These are phyloP conservation scores for Nibea albiflora DNA, from an alignment of 2,113 vertebrate species.

Conservation along the genomic window DNA sequence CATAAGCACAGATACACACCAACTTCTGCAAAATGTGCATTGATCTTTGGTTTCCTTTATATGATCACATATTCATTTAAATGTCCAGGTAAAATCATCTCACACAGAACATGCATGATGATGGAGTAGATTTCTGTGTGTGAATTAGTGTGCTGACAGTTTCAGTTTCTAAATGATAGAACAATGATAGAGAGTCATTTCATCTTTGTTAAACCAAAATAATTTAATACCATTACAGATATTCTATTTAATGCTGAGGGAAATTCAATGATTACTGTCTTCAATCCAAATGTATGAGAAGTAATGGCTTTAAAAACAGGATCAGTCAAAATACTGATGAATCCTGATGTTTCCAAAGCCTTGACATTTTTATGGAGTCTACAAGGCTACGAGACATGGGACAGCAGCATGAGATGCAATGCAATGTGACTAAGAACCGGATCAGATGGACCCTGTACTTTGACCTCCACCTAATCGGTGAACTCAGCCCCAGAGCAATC, in stretches of 20 bases:
- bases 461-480: conserved; percentile 17
- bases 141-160: too few relatives aligned
- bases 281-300: not conserved
- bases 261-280: not conserved
- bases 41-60: not conserved
- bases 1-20: not conserved
- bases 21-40: not conserved
- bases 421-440: not conserved
- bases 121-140: not conserved
- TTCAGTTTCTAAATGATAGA: not conserved
- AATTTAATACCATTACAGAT: not conserved
- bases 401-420: not conserved
- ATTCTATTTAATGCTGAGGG: too few relatives aligned
- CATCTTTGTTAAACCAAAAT: not conserved
- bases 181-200: not conserved
- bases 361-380: not conserved
- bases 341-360: not conserved
- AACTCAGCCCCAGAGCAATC: conserved; percentile 45
- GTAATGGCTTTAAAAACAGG: not conserved
- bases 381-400: not conserved
- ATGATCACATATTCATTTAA: not conserved
- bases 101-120: not conserved
- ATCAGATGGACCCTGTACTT: conserved; percentile 4
- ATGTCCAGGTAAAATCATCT: not conserved
- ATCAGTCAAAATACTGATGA: not conserved